Conservation (phyloP, 2,888 invertebrate species). For the Eilema depressum region DNA sequence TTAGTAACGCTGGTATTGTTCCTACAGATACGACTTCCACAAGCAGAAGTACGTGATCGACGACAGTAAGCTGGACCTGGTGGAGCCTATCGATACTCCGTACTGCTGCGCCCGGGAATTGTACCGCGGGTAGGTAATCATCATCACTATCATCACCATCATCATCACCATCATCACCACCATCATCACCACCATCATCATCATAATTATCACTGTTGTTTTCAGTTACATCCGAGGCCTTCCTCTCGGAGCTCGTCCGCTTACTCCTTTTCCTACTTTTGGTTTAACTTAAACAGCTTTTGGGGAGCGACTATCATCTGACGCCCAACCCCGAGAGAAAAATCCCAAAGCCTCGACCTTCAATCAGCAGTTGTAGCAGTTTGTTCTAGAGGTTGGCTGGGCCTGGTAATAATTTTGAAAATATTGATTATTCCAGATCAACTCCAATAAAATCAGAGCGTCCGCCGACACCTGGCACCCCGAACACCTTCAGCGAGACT, state of each 20-base stretch:
- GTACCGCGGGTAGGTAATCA: conserved; percentile 56
- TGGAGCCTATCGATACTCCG: conserved; percentile 89
- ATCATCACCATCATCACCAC: neutral
- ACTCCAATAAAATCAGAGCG: conserved; percentile 49
- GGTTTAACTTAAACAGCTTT: too few relatives aligned
- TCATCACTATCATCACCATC: neutral
- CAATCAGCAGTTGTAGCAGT: too few relatives aligned
- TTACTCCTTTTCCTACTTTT: too few relatives aligned
- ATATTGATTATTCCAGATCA: conserved; percentile 50
- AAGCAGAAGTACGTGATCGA: conserved; percentile 89
- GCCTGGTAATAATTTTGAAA: too few relatives aligned
- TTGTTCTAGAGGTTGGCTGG: too few relatives aligned
- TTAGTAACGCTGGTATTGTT: neutral
- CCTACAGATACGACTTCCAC: conserved; percentile 83
- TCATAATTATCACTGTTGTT: neutral
- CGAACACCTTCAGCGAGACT: conserved; percentile 74
- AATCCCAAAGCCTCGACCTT: too few relatives aligned
- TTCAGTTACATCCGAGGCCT: too few relatives aligned
- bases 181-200: neutral
- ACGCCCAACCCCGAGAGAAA: too few relatives aligned
- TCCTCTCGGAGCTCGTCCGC: too few relatives aligned
- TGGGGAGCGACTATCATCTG: too few relatives aligned
- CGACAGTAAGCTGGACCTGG: conserved; percentile 88
- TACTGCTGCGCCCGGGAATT: conserved; percentile 91
- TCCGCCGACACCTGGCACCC: conserved; percentile 60